Evolutionary conservation across 2,113 vertebrate genomes (phyloP), one percentile per base, ranked within the genome.

Genomic region (Poeciliopsis turrubarensis): DNA sequence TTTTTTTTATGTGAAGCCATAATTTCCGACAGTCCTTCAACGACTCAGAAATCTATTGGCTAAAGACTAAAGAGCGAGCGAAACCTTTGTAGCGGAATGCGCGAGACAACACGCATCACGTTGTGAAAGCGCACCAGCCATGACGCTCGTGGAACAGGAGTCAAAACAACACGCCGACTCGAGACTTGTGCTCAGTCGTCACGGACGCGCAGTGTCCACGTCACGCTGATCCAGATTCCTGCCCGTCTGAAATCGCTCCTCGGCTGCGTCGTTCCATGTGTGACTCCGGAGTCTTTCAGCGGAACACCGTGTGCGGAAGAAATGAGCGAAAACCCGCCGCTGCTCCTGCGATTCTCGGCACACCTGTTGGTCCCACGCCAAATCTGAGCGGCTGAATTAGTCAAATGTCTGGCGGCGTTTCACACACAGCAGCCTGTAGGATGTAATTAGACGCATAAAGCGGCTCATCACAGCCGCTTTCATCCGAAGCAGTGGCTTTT

Each of bases 241-340:
- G 89, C 87, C 84, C 15, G 87, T 83, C 78, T 80, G 63, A 60
- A 68, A 60, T 68, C 19, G 76, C 80, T 79, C 72, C 60, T 80
- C 86, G 82, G 74, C 84, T 73, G 22, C 73, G 84, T 71, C 91
- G 92, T 94, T 91, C 90, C 90, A 29, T 77, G 86, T 81, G 83
- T 92, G 92, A 92, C 93, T 88, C 80, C 66, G 65, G 57, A 63
- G 75, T 82, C 62, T 73, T 41, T 3, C 30, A 29, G 34, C 30
- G 73, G 91, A 87, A 92, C 92, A 90, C 81, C n/a, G 81, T 89
- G 90, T 92, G 89, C 89, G 77, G 80, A 65, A 19, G 60, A 72
- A 77, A 71, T 67, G 51, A 73, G 26, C 71, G 73, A 80, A 82
- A 69, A 51, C 10, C 77, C 74, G 61, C 68, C 68, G 70, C 6